Evolutionary conservation across 1,140 invertebrate genomes (phyloP).

Genomic region (Drosophila obscura): DNA sequence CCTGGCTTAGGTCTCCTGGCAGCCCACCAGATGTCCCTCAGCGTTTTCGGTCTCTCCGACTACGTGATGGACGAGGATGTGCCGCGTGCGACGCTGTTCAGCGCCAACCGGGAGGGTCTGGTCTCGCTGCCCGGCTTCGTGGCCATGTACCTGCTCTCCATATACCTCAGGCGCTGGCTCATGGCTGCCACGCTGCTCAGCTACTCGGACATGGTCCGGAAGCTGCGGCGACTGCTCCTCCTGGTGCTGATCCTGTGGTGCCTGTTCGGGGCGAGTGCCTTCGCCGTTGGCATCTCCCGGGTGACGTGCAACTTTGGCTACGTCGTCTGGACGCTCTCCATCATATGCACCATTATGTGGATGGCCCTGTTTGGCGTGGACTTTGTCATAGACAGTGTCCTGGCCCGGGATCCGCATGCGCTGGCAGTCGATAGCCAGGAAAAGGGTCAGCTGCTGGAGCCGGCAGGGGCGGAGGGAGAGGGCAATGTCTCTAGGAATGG

Average conservation of each 20-base stretch:
- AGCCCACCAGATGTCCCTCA: slow-evolving; percentile 44
- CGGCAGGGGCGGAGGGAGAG: not conserved
- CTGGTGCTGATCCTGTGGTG: slow-evolving; percentile 36
- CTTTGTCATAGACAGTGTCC: slow-evolving; percentile 44
- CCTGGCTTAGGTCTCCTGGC: slow-evolving; percentile 58
- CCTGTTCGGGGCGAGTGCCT: slow-evolving; percentile 21
- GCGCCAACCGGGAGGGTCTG: slow-evolving; percentile 96
- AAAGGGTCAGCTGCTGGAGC: slow-evolving; percentile 19
- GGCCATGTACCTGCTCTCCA: slow-evolving; percentile 90
- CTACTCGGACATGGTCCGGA: slow-evolving; percentile 50
- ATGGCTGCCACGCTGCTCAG: slow-evolving; percentile 32
- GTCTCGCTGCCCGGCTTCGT: slow-evolving; percentile 93
- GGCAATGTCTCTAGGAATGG: too few relatives aligned
- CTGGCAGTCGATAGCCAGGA: slow-evolving; percentile 29
- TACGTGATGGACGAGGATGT: slow-evolving; percentile 89
- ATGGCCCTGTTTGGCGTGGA: slow-evolving; percentile 45
- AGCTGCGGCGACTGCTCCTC: slow-evolving; percentile 21
- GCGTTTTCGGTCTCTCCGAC: slow-evolving; percentile 85
- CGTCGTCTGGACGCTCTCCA: slow-evolving; percentile 51
- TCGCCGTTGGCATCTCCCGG: slow-evolving; percentile 46
- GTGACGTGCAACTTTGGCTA: slow-evolving; percentile 68
- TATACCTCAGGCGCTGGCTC: slow-evolving; percentile 85
- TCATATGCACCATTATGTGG: slow-evolving; percentile 36
- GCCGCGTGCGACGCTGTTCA: slow-evolving; percentile 87
- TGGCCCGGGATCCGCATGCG: slow-evolving; percentile 25